phyloP scores from a whole-genome alignment of 2,888 invertebrate genomes.

The Vesta saturnalis region DNA sequence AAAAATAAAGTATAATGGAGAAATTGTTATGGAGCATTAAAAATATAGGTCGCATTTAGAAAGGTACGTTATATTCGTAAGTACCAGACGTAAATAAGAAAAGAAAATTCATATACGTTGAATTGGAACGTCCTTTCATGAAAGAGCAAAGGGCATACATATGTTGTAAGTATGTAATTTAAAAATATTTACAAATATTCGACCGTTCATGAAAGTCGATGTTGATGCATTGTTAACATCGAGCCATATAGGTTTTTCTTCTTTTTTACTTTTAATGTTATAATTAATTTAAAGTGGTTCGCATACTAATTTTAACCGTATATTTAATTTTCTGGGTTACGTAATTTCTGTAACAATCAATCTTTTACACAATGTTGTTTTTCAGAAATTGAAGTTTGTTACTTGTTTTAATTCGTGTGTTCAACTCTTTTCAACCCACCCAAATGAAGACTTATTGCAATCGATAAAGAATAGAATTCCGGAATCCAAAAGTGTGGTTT shows the following conservation, averaged over 20 bases:
- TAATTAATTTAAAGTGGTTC: constrained; percentile 4
- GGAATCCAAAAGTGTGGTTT: too few relatives aligned
- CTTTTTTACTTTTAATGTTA: constrained; percentile 14
- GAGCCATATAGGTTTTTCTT: constrained; percentile 12
- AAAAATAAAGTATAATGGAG: constrained; percentile 37
- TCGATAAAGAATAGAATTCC: too few relatives aligned
- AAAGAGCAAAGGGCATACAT: constrained; percentile 46
- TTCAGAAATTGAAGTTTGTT: too few relatives aligned
- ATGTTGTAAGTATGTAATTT: constrained; percentile 34
- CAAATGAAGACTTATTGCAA: too few relatives aligned
- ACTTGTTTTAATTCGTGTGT: too few relatives aligned
- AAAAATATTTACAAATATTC: constrained; percentile 32
- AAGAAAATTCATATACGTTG: constrained; percentile 39
- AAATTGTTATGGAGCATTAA: constrained; percentile 44
- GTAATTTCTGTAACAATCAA: too few relatives aligned
- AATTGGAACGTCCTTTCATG: constrained; percentile 43
- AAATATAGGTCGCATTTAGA: constrained; percentile 46
- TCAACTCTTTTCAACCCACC: too few relatives aligned
- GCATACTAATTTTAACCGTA: constrained; percentile 15
- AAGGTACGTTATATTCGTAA: constrained; percentile 41
- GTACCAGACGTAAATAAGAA: constrained; percentile 45
- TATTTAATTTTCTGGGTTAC: too few relatives aligned
- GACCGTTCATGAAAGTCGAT: constrained; percentile 28
- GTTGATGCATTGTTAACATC: constrained; percentile 30
- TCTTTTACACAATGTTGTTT: too few relatives aligned